A percentile compares a stretch with the other conserved stretches of the same genome.
These are phyloP conservation scores for Bergia sp. DNA, from an alignment of 92 coral and sea anemone species.

Conservation along the genomic window DNA sequence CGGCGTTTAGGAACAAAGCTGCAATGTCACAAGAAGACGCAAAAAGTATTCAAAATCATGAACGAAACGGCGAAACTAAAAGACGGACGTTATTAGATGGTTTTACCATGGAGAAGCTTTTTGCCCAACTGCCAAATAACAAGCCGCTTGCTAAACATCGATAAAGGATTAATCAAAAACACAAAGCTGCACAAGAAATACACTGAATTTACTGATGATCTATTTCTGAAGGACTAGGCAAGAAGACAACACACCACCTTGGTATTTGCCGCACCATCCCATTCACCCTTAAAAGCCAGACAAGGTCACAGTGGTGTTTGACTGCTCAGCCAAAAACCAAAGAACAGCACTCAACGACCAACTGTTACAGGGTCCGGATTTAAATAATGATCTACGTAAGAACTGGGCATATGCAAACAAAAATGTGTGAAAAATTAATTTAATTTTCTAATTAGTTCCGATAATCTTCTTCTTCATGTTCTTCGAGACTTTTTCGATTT, in stretches of 20 bases:
- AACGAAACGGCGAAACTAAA: conserved; percentile 52
- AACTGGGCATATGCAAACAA: too few species aligned
- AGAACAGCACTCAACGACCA: conserved; percentile 61
- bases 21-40: conserved; percentile 60
- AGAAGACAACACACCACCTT: conserved; percentile 38
- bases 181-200: conserved; percentile 45
- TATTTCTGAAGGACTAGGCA: conserved; percentile 56
- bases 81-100: conserved; percentile 63
- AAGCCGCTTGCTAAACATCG: conserved; percentile 58
- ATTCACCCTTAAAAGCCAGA: conserved; percentile 61
- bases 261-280: conserved; percentile 71
- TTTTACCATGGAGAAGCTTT: conserved; percentile 56
- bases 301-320: conserved; percentile 58
- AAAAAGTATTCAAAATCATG: conserved; percentile 47
- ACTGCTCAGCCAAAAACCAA: conserved; percentile 60
- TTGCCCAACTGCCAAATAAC: conserved; percentile 54
- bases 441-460: too few species aligned
- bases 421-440: too few species aligned
- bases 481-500: too few species aligned
- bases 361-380: conserved; percentile 66
- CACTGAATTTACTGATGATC: conserved; percentile 50
- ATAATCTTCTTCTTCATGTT: too few species aligned
- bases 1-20: conserved; percentile 33
- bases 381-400: not conserved
- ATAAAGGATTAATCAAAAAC: conserved; percentile 40